phyloP scores from a whole-genome alignment of 2,113 vertebrate species.

The Thryonomys swinderianus region DNA sequence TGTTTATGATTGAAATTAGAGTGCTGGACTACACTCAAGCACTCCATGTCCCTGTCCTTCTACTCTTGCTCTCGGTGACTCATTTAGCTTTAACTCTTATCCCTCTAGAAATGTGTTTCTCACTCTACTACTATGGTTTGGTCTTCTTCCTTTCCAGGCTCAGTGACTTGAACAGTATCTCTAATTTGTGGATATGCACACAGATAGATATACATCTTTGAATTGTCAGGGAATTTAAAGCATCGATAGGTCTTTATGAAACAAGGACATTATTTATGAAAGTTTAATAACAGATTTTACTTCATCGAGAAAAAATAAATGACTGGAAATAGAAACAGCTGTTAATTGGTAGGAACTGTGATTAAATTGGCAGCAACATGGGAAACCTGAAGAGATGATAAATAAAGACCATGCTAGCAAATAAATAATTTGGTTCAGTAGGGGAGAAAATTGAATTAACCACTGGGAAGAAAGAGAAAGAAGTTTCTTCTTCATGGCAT shows the following conservation, averaged over 20 bases:
- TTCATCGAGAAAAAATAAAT: neutral
- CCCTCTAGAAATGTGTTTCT: neutral
- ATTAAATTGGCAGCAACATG: slow-evolving; percentile 37
- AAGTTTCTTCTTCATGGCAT: slow-evolving; percentile 57
- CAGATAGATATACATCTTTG: neutral
- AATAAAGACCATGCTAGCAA: slow-evolving; percentile 58
- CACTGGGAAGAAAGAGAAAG: slow-evolving; percentile 52
- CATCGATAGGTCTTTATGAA: neutral
- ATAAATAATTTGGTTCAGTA: slow-evolving; percentile 68
- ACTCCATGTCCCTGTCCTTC: neutral
- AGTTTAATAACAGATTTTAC: neutral
- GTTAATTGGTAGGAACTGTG: slow-evolving; percentile 23
- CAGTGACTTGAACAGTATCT: neutral
- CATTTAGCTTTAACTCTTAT: neutral
- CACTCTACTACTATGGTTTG: neutral
- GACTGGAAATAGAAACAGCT: slow-evolving; percentile 16
- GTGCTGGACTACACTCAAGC: neutral
- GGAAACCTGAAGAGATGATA: slow-evolving; percentile 47
- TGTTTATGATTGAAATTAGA: neutral
- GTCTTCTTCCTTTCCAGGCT: neutral
- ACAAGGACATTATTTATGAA: neutral
- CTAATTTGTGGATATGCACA: neutral
- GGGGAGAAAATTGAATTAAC: slow-evolving; percentile 68
- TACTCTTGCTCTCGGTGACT: neutral
- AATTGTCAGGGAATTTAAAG: neutral